phyloP scores from a whole-genome alignment of 2,113 vertebrate genomes.

The Fulmarus glacialis region DNA sequence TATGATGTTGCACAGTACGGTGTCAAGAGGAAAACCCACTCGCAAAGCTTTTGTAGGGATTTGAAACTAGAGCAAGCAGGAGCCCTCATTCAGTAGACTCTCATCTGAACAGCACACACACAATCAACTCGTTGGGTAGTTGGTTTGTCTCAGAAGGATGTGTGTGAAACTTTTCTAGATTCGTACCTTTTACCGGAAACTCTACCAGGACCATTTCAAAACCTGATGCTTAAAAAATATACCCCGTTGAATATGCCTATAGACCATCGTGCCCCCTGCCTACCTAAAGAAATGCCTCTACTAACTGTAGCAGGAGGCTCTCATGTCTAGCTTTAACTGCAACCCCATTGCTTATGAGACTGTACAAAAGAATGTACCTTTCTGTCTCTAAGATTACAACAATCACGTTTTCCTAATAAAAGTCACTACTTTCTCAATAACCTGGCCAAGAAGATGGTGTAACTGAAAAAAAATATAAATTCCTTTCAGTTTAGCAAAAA shows the following conservation, averaged over 20 bases:
- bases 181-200: neutral
- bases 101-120: neutral
- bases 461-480: neutral
- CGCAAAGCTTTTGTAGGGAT: neutral
- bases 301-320: neutral
- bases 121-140: neutral
- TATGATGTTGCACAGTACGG: rapidly evolving
- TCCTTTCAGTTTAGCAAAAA: neutral
- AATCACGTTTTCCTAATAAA: slow-evolving; percentile 10
- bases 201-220: neutral
- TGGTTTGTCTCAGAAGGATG: neutral
- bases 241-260: neutral
- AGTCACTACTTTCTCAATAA: neutral
- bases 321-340: neutral
- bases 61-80: neutral
- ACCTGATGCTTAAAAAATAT: neutral
- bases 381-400: neutral
- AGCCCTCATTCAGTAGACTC: neutral
- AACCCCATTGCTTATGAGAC: neutral
- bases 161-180: neutral
- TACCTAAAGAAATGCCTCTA: neutral
- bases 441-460: neutral
- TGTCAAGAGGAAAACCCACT: neutral
- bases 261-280: neutral
- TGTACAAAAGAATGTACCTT: neutral